Evolutionary conservation across 2,797 vertebrate species (phyloP).

Genomic region (Delichon dasypus): DNA sequence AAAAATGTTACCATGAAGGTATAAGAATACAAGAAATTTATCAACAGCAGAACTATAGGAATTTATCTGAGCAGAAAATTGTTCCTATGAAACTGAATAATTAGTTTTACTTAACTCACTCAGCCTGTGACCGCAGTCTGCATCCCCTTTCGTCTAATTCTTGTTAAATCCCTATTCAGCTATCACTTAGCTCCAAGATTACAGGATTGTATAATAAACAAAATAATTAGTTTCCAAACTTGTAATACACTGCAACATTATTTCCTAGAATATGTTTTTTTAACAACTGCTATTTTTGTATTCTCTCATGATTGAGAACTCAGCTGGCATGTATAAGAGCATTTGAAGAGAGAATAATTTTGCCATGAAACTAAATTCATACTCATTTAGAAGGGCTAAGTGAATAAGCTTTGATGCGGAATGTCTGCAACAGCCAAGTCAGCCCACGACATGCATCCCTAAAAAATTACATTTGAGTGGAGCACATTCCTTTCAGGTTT

Average conservation of each 20-base stretch:
- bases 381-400: not conserved
- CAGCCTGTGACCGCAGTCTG: not conserved
- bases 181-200: slow-evolving; percentile 8
- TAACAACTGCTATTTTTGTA: slow-evolving; percentile 10
- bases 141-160: slow-evolving; percentile 28
- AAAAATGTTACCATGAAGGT: not conserved
- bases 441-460: not conserved
- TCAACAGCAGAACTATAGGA: slow-evolving; percentile 5
- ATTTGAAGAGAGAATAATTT: not conserved
- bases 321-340: not conserved
- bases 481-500: not conserved
- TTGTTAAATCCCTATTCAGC: slow-evolving; percentile 42
- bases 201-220: slow-evolving; percentile 42
- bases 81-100: slow-evolving; percentile 46
- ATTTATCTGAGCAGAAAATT: slow-evolving; percentile 59
- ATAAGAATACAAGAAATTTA: not conserved
- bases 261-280: not conserved
- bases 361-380: not conserved
- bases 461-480: not conserved
- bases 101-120: slow-evolving; percentile 42
- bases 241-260: not conserved
- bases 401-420: not conserved
- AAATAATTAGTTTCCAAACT: slow-evolving; percentile 52
- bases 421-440: not conserved
- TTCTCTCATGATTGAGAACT: not conserved